Evolutionary conservation across 2,888 invertebrate genomes (phyloP), one percentile per base, ranked within the genome.

Genomic region (Dasysyrphus tricinctus): DNA sequence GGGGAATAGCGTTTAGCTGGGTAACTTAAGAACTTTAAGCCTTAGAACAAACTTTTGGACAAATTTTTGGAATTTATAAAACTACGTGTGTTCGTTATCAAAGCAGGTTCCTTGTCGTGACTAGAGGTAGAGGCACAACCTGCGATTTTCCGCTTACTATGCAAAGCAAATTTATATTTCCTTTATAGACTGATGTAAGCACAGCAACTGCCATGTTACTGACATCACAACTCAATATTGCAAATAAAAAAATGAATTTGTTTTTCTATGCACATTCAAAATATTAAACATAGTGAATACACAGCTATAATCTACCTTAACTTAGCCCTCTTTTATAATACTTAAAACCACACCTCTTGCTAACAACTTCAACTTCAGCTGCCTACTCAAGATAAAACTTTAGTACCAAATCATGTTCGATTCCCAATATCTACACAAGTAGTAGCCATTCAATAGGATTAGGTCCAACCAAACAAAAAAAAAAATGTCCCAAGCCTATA

Each of bases 401-500:
- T 72, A 72, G 72, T 80, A 29, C 54, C 70, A 61, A 74, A 70
- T 61, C 78, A 63, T 47, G 57, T 51, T 77, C 54, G 61, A 61
- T 29, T 67, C 8, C 39, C 69, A 54, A 54, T 56, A 61, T 77
- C 69, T 59, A 34, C 34, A 19, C 49, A 7, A 67, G 34, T 49
- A 34, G 59, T 44, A 67, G 57, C 44, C 54, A 39, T 59, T 67
- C 29, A 9, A 67, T 65, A 75, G 82, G 73, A 75, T 75, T 37
- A 61, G 14, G 2, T 57, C 69, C 54, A 74, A 32, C 9, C n/a
- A 19, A 37, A 76, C 37, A 44, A 47, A 11, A 32, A 16, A 32
- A 32, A 14, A 69, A 65, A 65, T 49, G 19, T 70, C 74, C 44
- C 61, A 61, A 24, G 72, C 59, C 72, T 54, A 7, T 51, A 7